These are phyloP conservation scores for Tapera naevia DNA, from an alignment of 2,797 vertebrate species.

Conservation along the genomic window DNA sequence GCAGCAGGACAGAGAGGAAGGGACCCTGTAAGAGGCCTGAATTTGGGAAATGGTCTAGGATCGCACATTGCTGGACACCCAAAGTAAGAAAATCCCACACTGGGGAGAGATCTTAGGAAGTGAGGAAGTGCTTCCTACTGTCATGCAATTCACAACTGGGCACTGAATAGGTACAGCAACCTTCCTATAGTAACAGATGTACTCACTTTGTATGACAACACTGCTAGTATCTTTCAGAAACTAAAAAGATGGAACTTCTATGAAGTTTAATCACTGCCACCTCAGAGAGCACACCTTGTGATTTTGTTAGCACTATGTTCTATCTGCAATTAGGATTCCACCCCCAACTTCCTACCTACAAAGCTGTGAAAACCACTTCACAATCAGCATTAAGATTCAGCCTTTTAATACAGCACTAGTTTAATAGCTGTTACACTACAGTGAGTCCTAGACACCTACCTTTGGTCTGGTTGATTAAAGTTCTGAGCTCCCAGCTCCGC, in stretches of 20 bases:
- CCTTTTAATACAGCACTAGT: background rate
- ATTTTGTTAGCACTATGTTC: background rate
- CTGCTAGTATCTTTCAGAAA: background rate
- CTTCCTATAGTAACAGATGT: background rate
- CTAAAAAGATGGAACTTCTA: background rate
- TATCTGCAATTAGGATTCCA: background rate
- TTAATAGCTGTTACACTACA: background rate
- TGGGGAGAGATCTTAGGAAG: background rate
- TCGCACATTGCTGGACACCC: background rate
- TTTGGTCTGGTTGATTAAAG: conserved; percentile 91
- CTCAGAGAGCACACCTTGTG: background rate
- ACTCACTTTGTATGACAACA: background rate
- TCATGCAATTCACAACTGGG: background rate
- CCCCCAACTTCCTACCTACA: background rate
- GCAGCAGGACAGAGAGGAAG: background rate
- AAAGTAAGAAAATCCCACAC: background rate
- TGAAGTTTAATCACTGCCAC: background rate
- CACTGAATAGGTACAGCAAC: background rate
- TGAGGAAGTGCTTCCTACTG: background rate
- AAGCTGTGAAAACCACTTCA: background rate
- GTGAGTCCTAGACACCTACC: conserved; percentile 74
- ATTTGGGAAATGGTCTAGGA: background rate
- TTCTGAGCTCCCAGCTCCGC: conserved; percentile 95
- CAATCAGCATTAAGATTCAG: background rate
- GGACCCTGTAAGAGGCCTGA: background rate